These are phyloP conservation scores for Lytechinus pictus DNA, from an alignment of 35 echinoderm and acorn worm genomes.

Conservation along the genomic window DNA sequence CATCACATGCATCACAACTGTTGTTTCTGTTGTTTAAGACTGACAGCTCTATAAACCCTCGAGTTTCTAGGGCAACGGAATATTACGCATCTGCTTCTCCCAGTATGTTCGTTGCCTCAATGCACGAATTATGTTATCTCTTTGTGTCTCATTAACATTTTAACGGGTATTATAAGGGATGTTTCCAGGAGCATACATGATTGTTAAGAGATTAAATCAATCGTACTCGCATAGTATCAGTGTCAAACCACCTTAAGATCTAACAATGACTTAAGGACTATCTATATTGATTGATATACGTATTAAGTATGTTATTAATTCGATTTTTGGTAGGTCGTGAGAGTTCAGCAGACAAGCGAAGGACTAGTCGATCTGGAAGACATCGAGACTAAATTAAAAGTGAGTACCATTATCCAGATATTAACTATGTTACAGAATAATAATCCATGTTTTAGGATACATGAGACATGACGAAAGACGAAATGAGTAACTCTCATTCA, in stretches of 20 bases:
- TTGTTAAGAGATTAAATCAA: neutral
- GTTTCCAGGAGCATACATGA: no score
- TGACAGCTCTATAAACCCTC: conserved; percentile 34
- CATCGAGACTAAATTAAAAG: conserved; percentile 79
- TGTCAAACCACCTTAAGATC: neutral
- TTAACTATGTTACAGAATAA: neutral
- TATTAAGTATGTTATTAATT: neutral
- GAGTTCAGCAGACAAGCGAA: conserved; percentile 67
- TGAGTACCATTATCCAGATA: neutral
- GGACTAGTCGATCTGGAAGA: conserved; percentile 82
- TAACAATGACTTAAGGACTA: neutral
- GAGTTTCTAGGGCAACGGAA: conserved; percentile 35
- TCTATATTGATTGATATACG: neutral
- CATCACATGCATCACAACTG: neutral
- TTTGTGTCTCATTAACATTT: no score
- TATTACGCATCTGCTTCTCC: neutral
- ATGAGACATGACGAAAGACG: no score
- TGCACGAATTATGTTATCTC: neutral
- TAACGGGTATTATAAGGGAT: no score
- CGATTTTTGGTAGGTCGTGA: conserved; percentile 66
- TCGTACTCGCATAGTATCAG: neutral
- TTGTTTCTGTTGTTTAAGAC: neutral
- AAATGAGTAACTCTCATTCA: no score
- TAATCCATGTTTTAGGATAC: neutral
- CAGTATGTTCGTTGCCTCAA: neutral